phyloP scores from a whole-genome alignment of 2,113 vertebrate species.

The Datnioides undecimradiatus region DNA sequence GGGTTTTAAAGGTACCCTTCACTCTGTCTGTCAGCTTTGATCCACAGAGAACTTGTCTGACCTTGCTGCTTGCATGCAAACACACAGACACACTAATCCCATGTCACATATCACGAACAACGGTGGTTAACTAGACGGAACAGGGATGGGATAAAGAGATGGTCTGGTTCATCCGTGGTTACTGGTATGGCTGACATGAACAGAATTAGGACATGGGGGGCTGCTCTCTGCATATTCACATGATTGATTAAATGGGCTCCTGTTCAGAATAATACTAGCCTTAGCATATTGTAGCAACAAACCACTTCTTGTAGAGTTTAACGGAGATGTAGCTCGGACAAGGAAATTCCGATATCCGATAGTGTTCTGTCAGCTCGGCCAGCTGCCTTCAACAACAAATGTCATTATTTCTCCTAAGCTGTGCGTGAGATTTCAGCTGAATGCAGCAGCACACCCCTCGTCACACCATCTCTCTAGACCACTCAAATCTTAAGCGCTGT shows the following conservation, averaged over 20 bases:
- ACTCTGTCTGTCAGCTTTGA: slow-evolving; percentile 48
- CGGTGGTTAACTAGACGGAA: slow-evolving; percentile 39
- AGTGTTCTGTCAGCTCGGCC: background rate
- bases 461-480: background rate
- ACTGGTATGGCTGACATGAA: background rate
- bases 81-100: slow-evolving; percentile 62
- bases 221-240: background rate
- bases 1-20: slow-evolving; percentile 41
- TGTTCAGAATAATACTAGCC: background rate
- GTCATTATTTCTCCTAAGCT: background rate
- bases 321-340: background rate
- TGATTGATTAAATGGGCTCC: background rate
- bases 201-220: slow-evolving; percentile 46
- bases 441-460: background rate
- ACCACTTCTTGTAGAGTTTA: too few relatives aligned
- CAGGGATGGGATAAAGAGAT: slow-evolving; percentile 35
- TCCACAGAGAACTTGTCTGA: slow-evolving; percentile 50
- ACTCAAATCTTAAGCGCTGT: background rate
- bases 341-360: background rate
- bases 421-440: background rate
- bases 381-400: background rate
- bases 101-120: slow-evolving; percentile 43
- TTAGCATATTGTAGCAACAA: background rate
- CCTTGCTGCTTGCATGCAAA: slow-evolving; percentile 54
- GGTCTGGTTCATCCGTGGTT: slow-evolving; percentile 37